Base-by-base conservation (phyloP, 2,797 vertebrate genomes). In the Molossus molossus region DNA sequence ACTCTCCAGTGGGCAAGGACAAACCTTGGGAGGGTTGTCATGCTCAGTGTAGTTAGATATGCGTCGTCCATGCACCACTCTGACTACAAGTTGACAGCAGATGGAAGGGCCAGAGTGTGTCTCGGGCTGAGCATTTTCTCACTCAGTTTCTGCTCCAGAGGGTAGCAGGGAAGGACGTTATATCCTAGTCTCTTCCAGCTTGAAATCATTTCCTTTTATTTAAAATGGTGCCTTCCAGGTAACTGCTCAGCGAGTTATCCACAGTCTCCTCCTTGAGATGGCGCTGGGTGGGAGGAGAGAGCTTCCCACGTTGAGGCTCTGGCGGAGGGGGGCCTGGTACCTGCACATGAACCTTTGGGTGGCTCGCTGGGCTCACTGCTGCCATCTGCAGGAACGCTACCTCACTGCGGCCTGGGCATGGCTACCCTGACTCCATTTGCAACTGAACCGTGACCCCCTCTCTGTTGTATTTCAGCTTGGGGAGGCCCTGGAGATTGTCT, bases 281-380 rank as follows among this genome's bases (percentile, higher is more conserved):
- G 57, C 37, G 3, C n/a, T 57, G 37, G 48, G 55, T 45, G 60
- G 48, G 15, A 4, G 4, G 2, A 40, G 29, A 57, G 91, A 33
- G 33, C 14, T n/a, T 76, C 25, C 23, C 11, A 3, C 33, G 58
- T 55, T 45, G 13, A 55, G 73, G 27, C 9, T 0, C 57, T 2
- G 20, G 37, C 25, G 21, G 45, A 11, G 33, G 8, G 40, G 33
- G 9, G 6, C 20, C 58, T 60, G 33, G 15, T 5, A 5, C 18
- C 20, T 18, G 12, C 9, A 0, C 3, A 0, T 17, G 12, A 20
- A 72, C 76, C 14, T 76, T 1, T 11, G 25, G 21, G n/a, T 58
- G 60, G 1, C 40, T 65, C 29, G n/a, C 50, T 73, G 14, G 15
- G n/a, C 77, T 88, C 17, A 9, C 37, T 10, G 1, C n/a, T 80